phyloP scores from a whole-genome alignment of 1,140 invertebrate species.

The Anoplolepis gracilipes region DNA sequence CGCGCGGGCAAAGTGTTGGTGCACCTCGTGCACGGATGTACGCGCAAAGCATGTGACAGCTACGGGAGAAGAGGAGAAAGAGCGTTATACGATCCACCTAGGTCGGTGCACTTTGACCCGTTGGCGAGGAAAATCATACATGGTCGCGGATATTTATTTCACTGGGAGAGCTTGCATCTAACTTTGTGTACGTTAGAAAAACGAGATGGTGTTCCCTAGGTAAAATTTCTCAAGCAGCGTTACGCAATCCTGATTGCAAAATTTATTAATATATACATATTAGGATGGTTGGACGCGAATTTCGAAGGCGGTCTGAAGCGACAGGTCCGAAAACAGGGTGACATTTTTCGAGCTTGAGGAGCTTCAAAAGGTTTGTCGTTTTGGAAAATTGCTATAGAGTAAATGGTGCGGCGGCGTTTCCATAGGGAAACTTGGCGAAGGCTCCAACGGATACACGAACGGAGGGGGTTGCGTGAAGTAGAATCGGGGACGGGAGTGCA shows the following conservation, averaged over 20 bases:
- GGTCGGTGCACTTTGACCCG: slow-evolving; percentile 61
- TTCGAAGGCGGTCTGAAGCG: too few species aligned
- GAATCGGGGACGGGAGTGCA: slow-evolving; percentile 60
- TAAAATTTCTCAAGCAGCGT: not conserved
- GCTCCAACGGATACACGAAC: slow-evolving; percentile 58
- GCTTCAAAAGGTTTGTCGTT: slow-evolving; percentile 25
- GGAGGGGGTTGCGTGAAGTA: slow-evolving; percentile 69
- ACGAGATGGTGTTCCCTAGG: not conserved
- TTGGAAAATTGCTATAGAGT: slow-evolving; percentile 63
- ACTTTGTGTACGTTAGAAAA: not conserved
- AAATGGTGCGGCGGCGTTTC: slow-evolving; percentile 22
- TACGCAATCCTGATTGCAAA: not conserved
- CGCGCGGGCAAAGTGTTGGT: slow-evolving; percentile 29
- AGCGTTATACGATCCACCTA: slow-evolving; percentile 59
- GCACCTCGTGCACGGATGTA: slow-evolving; percentile 54
- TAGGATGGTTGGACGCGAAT: not conserved
- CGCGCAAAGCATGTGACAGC: slow-evolving; percentile 35
- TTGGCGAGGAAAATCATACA: slow-evolving; percentile 51
- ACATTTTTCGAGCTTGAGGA: not conserved
- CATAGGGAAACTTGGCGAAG: slow-evolving; percentile 65
- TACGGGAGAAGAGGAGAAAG: slow-evolving; percentile 44
- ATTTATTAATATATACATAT: not conserved
- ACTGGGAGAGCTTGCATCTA: not conserved
- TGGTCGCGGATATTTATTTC: slow-evolving; percentile 42
- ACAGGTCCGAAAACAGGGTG: not conserved